Evolutionary conservation across 2,113 vertebrate species (phyloP), one percentile per base, ranked within the genome.

Genomic region (Epinephelus lanceolatus): DNA sequence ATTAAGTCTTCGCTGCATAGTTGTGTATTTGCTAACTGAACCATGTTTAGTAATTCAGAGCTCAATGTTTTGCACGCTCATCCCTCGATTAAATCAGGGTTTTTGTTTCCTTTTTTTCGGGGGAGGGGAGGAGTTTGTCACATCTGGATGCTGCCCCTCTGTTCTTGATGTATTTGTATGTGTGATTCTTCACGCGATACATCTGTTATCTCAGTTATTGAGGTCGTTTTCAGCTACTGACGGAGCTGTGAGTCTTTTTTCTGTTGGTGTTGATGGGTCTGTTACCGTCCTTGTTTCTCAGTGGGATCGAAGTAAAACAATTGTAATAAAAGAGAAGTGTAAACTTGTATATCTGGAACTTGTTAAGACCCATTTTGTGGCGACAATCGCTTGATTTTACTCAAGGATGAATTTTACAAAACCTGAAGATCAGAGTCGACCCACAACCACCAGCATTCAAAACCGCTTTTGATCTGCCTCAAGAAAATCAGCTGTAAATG

Each of bases 1-100:
- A 45, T 75, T 60, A 62, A n/a, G 61, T 72, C 23, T 76, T 52
- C 1, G 53, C 79, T 65, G 82, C 27, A 18, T 83, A 65, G 72
- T 88, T 51, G 37, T 70, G 75, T 82, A 21, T 89, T 78, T 84
- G 56, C 60, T 73, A 74, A 78, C 67, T 59, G 71, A 86, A 71
- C 55, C 60, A 62, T 57, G 70, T 81, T 87, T 51, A 60, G 37
- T 65, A 42, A 80, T 30, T 85, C 42, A 65, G 25, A 53, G 37
- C 67, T 42, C 0, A 84, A 40, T 79, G n/a, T 72, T 85, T 30
- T n/a, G 72, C 89, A 91, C 57, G 65, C 19, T 80, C 79, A 67
- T 93, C 92, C 90, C 91, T 93, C 87, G 84, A 94, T 94, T 63
- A 93, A 85, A 71, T 85, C 83, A 92, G 92, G 92, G 87, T 89